A percentile compares a stretch with the other conserved stretches of the same genome.
These are phyloP conservation scores for Drosophila ercepeae DNA, from an alignment of 1,140 invertebrate species.

Conservation along the genomic window DNA sequence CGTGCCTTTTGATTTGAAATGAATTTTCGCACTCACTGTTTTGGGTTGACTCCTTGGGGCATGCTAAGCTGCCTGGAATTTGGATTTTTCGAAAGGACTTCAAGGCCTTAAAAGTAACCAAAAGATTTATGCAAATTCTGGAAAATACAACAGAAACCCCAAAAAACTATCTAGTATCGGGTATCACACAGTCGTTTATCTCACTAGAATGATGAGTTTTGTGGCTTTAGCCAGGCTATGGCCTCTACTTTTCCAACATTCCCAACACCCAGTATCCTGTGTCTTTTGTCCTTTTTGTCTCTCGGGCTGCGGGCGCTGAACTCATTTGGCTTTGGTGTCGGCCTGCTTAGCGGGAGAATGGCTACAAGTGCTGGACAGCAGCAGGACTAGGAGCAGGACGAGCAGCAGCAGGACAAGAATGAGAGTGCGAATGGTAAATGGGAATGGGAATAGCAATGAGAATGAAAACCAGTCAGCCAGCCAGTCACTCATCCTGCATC, in stretches of 20 bases:
- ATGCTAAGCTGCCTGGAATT: not conserved
- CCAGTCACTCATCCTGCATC: constrained; percentile 40
- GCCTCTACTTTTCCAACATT: not conserved
- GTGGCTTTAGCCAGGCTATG: not conserved
- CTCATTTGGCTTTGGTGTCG: constrained; percentile 71
- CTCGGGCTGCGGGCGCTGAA: constrained; percentile 56
- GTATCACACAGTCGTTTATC: not conserved
- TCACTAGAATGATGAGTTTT: not conserved
- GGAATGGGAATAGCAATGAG: constrained; percentile 3
- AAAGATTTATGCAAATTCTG: too few relatives aligned
- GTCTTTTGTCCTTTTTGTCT: constrained; percentile 17
- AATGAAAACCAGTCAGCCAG: constrained; percentile 22
- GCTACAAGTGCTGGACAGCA: constrained; percentile 55
- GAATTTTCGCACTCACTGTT: not conserved
- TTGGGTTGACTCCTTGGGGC: not conserved
- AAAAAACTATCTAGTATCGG: not conserved
- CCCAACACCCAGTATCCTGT: constrained; percentile 1
- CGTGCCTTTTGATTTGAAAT: constrained; percentile 1
- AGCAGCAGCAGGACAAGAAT: not conserved
- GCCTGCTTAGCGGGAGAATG: constrained; percentile 65
- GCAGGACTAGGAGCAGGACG: constrained; percentile 1
- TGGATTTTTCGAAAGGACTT: too few relatives aligned
- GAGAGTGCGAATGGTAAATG: not conserved
- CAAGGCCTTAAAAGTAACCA: too few relatives aligned
- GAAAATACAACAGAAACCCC: too few relatives aligned